Percentiles rank a stretch among this genome's conserved stretches.
These are phyloP conservation scores for Lepeophtheirus nordmannii DNA, from an alignment of 2,888 invertebrate species.

Conservation along the genomic window DNA sequence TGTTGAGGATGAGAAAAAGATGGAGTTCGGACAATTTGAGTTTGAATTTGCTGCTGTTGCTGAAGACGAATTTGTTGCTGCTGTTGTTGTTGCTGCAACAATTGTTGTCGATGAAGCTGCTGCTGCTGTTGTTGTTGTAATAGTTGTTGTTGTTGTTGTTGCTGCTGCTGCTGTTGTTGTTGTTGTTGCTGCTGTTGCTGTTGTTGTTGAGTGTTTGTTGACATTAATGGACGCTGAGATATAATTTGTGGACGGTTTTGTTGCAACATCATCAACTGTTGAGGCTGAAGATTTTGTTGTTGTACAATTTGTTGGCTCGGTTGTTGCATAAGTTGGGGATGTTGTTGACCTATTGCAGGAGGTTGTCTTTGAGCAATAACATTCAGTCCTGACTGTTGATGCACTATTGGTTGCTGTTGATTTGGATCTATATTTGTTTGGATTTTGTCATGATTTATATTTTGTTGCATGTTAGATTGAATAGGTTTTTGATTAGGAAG, in stretches of 20 bases:
- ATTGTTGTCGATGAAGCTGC: conserved; percentile 17
- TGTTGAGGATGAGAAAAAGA: neutral
- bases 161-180: neutral
- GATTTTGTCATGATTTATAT: neutral
- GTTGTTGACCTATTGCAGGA: neutral
- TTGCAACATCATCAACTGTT: neutral
- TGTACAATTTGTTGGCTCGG: neutral
- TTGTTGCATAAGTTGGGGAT: neutral
- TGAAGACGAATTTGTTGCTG: neutral
- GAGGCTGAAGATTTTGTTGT: neutral
- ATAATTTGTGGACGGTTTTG: conserved; percentile 16
- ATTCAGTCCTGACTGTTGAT: too few relatives aligned
- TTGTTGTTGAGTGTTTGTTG: conserved; percentile 6
- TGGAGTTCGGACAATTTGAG: conserved; percentile 4
- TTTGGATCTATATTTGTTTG: neutral
- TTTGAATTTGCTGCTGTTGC: neutral
- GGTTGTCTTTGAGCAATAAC: too few relatives aligned
- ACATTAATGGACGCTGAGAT: neutral
- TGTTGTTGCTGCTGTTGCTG: conserved; percentile 15
- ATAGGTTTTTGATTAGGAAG: neutral
- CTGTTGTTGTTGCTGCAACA: conserved; percentile 12
- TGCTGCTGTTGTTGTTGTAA: conserved; percentile 20
- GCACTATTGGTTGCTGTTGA: conserved; percentile 25
- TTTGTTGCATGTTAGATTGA: neutral
- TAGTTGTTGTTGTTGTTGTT: conserved; percentile 10